phyloP scores from a whole-genome alignment of 1,140 invertebrate genomes.

The Ceratina japonica region DNA sequence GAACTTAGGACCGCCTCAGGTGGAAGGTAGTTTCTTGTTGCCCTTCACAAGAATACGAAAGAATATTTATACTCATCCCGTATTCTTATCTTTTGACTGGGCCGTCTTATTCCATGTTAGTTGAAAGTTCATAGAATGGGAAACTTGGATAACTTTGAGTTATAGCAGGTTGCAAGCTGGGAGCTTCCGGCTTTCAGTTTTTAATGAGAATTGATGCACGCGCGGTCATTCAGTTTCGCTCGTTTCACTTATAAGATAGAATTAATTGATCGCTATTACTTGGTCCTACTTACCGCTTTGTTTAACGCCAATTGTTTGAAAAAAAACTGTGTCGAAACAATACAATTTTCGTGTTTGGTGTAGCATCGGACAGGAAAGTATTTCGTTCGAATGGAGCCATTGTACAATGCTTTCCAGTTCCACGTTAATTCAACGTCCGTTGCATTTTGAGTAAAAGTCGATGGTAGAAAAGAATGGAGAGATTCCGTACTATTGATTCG shows the following conservation, averaged over 20 bases:
- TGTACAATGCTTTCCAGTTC: background rate
- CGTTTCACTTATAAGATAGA: background rate
- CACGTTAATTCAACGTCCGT: background rate
- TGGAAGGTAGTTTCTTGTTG: background rate
- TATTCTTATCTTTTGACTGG: conserved; percentile 2
- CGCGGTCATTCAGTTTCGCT: background rate
- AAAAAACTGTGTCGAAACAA: background rate
- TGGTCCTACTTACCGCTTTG: no score
- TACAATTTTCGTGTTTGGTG: background rate
- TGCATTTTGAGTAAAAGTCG: background rate
- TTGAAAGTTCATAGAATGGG: conserved; percentile 2
- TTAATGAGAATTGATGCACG: conserved; percentile 13
- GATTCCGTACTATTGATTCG: background rate
- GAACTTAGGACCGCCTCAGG: background rate
- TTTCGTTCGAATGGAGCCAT: background rate
- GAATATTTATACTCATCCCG: conserved; percentile 25
- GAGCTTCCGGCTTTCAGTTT: background rate
- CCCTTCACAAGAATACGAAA: background rate
- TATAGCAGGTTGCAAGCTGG: background rate
- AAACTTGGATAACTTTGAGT: conserved; percentile 4
- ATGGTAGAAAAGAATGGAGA: background rate
- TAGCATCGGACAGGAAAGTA: background rate
- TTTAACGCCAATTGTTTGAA: no score
- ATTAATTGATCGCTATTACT: no score
- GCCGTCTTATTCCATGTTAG: background rate